Conservation (phyloP, 2,113 vertebrate species). For the Gobius niger region DNA sequence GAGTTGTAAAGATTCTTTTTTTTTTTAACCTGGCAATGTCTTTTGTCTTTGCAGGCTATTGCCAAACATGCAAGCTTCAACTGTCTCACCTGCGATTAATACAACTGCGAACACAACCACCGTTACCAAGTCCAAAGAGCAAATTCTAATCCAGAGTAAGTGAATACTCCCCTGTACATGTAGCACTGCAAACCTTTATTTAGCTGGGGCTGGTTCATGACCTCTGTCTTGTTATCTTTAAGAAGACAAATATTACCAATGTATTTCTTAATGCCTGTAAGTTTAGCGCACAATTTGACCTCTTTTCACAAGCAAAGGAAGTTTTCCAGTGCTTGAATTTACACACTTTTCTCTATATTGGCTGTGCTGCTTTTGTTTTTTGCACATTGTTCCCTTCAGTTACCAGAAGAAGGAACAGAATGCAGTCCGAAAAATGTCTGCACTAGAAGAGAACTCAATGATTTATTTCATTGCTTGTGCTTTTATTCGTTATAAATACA, state of each 20-base stretch:
- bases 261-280: too few relatives aligned
- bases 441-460: too few relatives aligned
- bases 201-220: too few relatives aligned
- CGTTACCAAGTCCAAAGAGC: conserved; percentile 70
- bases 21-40: background rate
- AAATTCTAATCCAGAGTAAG: conserved; percentile 80
- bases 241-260: too few relatives aligned
- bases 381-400: background rate
- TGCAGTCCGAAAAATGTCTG: background rate
- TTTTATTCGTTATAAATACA: too few relatives aligned
- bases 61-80: conserved; percentile 76
- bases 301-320: too few relatives aligned
- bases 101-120: conserved; percentile 48
- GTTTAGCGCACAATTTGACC: too few relatives aligned
- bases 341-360: background rate
- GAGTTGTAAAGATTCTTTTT: too few relatives aligned
- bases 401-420: background rate
- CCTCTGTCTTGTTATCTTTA: too few relatives aligned
- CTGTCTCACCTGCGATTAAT: conserved; percentile 60
- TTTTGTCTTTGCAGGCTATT: conserved; percentile 49
- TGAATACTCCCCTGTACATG: background rate
- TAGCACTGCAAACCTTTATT: too few relatives aligned
- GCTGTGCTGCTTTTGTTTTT: background rate
- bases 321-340: too few relatives aligned
- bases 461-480: too few relatives aligned